A percentile compares a stretch with the other conserved stretches of the same genome.
phyloP scores from a whole-genome alignment of 2,888 invertebrate species.

The Odontomyia ornata region DNA sequence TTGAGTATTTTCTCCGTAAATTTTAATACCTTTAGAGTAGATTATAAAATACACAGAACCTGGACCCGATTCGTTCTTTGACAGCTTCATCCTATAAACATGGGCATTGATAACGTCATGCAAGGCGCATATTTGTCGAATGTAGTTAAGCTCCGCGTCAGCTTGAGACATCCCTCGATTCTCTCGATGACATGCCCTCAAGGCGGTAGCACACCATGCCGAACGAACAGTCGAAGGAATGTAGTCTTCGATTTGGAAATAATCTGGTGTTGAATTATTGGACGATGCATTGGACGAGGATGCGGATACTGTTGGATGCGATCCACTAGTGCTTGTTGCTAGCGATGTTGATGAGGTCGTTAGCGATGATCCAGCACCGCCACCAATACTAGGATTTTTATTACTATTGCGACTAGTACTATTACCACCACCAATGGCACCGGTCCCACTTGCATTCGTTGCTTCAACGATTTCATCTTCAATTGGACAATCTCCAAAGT shows the following conservation, averaged over 20 bases:
- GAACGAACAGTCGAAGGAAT: constrained; percentile 75
- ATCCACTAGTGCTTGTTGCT: constrained; percentile 11
- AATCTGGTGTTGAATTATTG: constrained; percentile 59
- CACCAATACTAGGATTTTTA: constrained; percentile 16
- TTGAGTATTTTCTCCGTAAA: constrained; percentile 76
- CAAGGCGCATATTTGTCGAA: constrained; percentile 84
- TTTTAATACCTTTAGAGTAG: constrained; percentile 90
- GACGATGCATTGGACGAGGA: constrained; percentile 38
- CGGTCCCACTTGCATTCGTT: constrained; percentile 15
- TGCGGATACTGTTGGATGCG: constrained; percentile 34
- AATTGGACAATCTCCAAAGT: constrained; percentile 82
- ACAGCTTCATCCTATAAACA: constrained; percentile 80
- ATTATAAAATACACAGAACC: constrained; percentile 89
- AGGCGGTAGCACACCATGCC: constrained; percentile 64
- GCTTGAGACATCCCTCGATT: constrained; percentile 79
- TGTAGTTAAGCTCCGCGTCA: constrained; percentile 88
- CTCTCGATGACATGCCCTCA: constrained; percentile 83
- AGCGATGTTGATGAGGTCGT: constrained; percentile 54
- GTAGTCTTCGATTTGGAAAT: constrained; percentile 87
- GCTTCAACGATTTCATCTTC: constrained; percentile 55
- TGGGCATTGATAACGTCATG: constrained; percentile 92
- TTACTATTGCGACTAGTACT: constrained; percentile 25
- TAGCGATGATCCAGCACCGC: constrained; percentile 47
- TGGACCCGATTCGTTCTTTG: constrained; percentile 77
- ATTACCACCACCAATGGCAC: constrained; percentile 30